Evolutionary conservation across 1,140 invertebrate genomes (phyloP).

Genomic region (Oryzaephilus surinamensis): DNA sequence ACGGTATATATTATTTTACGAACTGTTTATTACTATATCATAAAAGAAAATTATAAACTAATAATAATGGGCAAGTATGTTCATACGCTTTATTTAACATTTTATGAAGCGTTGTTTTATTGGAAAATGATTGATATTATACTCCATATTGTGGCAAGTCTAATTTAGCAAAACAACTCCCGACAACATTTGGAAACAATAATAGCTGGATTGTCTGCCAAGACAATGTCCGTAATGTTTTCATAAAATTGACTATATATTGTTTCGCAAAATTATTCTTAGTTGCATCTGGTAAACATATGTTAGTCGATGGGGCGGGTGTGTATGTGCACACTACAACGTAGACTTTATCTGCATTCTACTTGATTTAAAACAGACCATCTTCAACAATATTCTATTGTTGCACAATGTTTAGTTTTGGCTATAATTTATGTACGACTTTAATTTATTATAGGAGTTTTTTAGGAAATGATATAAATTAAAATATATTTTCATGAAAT

Average conservation of each 20-base stretch:
- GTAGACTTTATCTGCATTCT: not conserved
- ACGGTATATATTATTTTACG: too few species aligned
- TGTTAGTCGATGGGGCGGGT: constrained; percentile 7
- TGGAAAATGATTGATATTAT: not conserved
- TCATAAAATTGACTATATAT: constrained; percentile 5
- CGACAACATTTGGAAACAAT: not conserved
- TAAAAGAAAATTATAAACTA: constrained; percentile 6
- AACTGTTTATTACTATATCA: constrained; percentile 11
- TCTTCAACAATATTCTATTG: constrained; percentile 9
- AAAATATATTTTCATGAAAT: constrained; percentile 9
- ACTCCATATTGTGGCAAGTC: not conserved
- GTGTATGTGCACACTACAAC: not conserved
- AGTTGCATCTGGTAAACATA: constrained; percentile 11
- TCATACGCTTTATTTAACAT: not conserved
- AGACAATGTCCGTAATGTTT: constrained; percentile 4
- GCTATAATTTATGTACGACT: not conserved
- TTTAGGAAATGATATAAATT: not conserved
- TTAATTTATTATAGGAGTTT: not conserved
- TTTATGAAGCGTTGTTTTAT: not conserved
- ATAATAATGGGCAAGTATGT: not conserved
- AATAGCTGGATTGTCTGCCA: not conserved
- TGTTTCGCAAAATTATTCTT: not conserved
- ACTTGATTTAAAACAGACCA: constrained; percentile 13
- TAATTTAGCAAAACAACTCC: not conserved
- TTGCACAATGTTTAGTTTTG: constrained; percentile 7